phyloP scores from a whole-genome alignment of 2,888 invertebrate species.

The Oscheius sp. region DNA sequence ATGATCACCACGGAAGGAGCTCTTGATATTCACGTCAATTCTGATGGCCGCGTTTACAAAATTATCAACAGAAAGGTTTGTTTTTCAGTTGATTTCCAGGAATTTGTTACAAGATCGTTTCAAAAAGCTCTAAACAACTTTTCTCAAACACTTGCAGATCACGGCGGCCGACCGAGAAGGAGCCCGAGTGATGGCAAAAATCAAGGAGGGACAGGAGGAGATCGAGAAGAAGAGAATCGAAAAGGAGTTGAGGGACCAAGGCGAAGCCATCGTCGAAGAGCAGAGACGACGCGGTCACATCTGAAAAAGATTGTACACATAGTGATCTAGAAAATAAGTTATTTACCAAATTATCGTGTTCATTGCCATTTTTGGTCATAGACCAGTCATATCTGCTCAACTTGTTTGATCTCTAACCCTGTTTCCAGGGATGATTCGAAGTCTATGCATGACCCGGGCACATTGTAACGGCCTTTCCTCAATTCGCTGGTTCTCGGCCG shows the following conservation, averaged over 20 bases:
- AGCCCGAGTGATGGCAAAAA: constrained; percentile 51
- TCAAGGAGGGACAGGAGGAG: constrained; percentile 53
- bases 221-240: constrained; percentile 44
- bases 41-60: constrained; percentile 58
- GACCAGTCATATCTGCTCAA: background rate
- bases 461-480: background rate
- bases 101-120: background rate
- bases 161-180: constrained; percentile 62
- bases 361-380: background rate
- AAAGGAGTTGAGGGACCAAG: constrained; percentile 49
- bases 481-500: constrained; percentile 7
- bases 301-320: background rate
- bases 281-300: constrained; percentile 29
- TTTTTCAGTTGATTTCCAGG: background rate
- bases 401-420: too few species aligned
- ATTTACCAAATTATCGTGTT: background rate
- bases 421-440: constrained; percentile 1
- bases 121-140: background rate
- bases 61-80: constrained; percentile 62
- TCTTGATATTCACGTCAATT: constrained; percentile 59
- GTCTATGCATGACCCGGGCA: constrained; percentile 5
- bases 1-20: constrained; percentile 61
- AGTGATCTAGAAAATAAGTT: background rate
- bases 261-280: constrained; percentile 30
- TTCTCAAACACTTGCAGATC: constrained; percentile 41